Base-by-base conservation (phyloP, 1,140 invertebrate genomes). In the Drosophila yakuba region DNA sequence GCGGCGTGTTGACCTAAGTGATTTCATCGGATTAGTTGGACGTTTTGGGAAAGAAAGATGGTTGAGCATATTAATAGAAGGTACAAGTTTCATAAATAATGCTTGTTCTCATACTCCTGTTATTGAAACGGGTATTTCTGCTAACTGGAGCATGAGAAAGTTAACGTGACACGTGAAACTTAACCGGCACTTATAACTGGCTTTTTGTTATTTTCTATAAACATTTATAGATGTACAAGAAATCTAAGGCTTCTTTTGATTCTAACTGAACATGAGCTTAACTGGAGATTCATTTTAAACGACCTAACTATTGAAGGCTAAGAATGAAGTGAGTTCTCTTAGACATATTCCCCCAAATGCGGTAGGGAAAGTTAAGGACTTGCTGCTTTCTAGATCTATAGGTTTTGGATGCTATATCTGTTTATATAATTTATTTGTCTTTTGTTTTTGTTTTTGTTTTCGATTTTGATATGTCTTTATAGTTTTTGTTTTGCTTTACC, bases 1-100 rank as follows among this genome's bases (percentile, higher is more conserved):
- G 35, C 38, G 84, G 84, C 28, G 74, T 71, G 51, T 89, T 83
- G 15, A 55, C 63, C 83, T 86, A 23, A 20, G 7, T 35, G 39
- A 38, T 6, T 39, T 23, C 35, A 36, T 12, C 23, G 15, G 20
- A 17, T 45, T 8, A 2, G 28, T n/a, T 17, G 10, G 10, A 25
- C 6, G 35, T 63, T 36, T 36, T 12, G 41, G 17, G 14, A 45
- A 44, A 47, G 45, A 39, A 52, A 50, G 15, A 66, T 41, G 32
- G 11, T 43, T 51, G 11, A 17, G 7, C 10, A 45, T 10, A n/a
- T 62, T 62, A 76, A 44, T 63, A 28, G 41, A 3, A 14, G 15
- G 14, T 12, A 4, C 23, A 25, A 28, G 12, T 1, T 11, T 7
- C 10, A 6, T 15, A 4, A 15, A 15, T 28, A 14, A n/a, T 1